Conservation (phyloP, 2,797 vertebrate species). For the Lithobates pipiens region DNA sequence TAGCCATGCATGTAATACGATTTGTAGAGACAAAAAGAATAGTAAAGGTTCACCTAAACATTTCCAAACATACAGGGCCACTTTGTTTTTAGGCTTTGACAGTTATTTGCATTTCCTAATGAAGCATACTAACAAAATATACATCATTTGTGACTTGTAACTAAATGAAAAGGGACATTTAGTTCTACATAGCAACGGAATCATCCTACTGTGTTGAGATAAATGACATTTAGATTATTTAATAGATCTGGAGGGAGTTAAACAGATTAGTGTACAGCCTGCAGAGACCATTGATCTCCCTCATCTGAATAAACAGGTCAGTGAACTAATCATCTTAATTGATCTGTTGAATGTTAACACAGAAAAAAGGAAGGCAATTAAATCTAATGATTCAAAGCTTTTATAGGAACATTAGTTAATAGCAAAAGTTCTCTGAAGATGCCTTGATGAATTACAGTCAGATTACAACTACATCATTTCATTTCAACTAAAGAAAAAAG, state of each 20-base stretch:
- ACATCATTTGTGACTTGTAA: too few species aligned
- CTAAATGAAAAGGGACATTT: not conserved
- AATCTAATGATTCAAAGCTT: constrained; percentile 25
- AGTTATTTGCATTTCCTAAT: too few species aligned
- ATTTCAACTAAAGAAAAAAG: too few species aligned
- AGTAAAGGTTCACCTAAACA: too few species aligned
- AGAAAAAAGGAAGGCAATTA: constrained; percentile 34
- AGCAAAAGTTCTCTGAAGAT: constrained; percentile 1
- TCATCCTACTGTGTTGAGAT: constrained; percentile 5
- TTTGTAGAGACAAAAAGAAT: too few species aligned
- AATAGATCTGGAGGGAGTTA: constrained; percentile 46
- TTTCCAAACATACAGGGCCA: too few species aligned
- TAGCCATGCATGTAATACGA: too few species aligned
- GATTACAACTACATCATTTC: too few species aligned
- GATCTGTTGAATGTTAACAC: constrained; percentile 44
- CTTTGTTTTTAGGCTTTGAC: too few species aligned
- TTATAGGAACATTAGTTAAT: constrained; percentile 23
- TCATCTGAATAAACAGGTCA: constrained; percentile 50
- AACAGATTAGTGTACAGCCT: constrained; percentile 49
- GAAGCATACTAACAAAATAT: too few species aligned
- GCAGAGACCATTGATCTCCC: constrained; percentile 39
- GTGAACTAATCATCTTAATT: constrained; percentile 52
- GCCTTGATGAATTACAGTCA: too few species aligned
- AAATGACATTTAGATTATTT: constrained; percentile 44
- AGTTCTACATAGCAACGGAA: not conserved